Evolutionary conservation across 2,113 vertebrate genomes (phyloP).

Genomic region (Cyprinodon variegatus): DNA sequence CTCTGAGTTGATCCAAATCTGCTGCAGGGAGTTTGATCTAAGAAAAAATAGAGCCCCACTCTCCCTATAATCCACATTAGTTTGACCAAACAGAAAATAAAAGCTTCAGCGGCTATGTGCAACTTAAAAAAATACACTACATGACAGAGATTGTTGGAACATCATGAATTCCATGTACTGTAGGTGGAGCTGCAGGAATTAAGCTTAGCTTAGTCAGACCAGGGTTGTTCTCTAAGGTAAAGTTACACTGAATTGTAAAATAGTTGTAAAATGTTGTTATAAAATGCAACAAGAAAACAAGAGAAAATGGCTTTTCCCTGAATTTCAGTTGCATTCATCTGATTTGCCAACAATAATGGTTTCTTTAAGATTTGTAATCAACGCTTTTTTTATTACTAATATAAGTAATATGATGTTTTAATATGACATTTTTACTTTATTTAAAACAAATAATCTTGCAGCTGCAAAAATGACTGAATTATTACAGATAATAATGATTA

Average conservation of each 20-base stretch:
- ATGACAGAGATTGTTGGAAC: neutral
- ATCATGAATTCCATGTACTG: neutral
- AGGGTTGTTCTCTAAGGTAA: neutral
- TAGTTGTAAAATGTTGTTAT: neutral
- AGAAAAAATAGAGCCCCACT: neutral
- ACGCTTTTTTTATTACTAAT: neutral
- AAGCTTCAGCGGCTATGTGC: neutral
- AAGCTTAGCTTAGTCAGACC: neutral
- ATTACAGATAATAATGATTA: too few relatives aligned
- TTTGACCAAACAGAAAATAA: neutral
- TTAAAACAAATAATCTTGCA: too few relatives aligned
- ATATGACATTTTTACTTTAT: too few relatives aligned
- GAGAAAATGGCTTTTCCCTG: neutral
- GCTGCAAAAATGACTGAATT: too few relatives aligned
- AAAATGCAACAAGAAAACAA: neutral
- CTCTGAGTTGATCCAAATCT: conserved; percentile 2
- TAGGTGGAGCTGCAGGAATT: neutral
- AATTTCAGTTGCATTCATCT: neutral
- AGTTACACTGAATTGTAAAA: neutral
- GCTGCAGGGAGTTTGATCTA: neutral
- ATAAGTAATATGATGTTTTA: neutral
- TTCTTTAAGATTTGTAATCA: neutral
- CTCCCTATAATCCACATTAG: neutral
- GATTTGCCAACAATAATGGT: neutral
- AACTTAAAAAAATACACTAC: too few relatives aligned